These are phyloP conservation scores for Catajapyx aquilonaris DNA, from an alignment of 1,140 invertebrate genomes.

Conservation along the genomic window DNA sequence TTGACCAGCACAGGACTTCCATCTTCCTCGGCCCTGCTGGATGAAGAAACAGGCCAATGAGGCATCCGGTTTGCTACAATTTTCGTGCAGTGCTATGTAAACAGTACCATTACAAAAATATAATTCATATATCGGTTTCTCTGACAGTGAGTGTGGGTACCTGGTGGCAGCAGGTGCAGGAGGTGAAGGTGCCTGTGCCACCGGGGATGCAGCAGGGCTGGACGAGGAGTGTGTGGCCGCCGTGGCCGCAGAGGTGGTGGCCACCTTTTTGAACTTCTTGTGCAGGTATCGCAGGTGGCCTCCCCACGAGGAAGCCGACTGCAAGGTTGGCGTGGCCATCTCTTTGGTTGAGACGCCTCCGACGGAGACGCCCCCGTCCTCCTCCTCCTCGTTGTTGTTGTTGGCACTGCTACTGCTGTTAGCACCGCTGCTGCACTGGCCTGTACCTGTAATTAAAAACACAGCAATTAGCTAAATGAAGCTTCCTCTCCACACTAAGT, in stretches of 20 bases:
- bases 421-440: too few species aligned
- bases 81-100: too few species aligned
- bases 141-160: constrained; percentile 6
- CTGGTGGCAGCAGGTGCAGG: constrained; percentile 22
- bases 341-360: too few species aligned
- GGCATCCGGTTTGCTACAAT: too few species aligned
- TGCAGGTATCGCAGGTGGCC: constrained; percentile 44
- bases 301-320: background rate
- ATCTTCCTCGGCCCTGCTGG: background rate
- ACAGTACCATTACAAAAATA: background rate
- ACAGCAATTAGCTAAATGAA: too few species aligned
- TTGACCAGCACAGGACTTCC: constrained; percentile 8
- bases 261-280: constrained; percentile 69
- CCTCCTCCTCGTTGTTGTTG: too few species aligned
- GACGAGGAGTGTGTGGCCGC: too few species aligned
- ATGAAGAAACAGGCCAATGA: constrained; percentile 3
- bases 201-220: constrained; percentile 1
- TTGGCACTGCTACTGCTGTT: too few species aligned
- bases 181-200: constrained; percentile 14
- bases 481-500: too few species aligned
- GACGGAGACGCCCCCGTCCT: too few species aligned
- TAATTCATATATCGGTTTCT: constrained; percentile 4
- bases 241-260: constrained; percentile 6
- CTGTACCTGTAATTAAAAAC: too few species aligned
- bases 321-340: too few species aligned